Percentiles rank a stretch among this genome's conserved stretches.
phyloP scores from a whole-genome alignment of 2,113 vertebrate species.

The mouse (Mus musculus) region DNA sequence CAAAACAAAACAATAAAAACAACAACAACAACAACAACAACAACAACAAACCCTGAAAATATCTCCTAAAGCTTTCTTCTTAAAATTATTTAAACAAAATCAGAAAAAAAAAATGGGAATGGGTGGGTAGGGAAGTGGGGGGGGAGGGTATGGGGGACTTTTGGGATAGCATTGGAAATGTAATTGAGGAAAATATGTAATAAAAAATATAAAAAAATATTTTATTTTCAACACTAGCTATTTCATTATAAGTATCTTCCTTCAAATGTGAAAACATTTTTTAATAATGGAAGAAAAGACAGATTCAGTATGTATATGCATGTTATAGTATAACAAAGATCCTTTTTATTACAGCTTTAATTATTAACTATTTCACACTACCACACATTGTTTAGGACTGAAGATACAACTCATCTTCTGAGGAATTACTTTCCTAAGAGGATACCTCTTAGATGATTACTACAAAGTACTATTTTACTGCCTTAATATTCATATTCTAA shows the following conservation, averaged over 20 bases:
- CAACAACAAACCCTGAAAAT: too few relatives aligned
- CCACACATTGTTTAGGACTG: too few relatives aligned
- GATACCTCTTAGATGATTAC: not conserved
- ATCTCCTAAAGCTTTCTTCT: too few relatives aligned
- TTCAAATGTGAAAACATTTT: constrained; percentile 37
- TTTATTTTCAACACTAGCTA: not conserved
- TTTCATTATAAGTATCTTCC: not conserved
- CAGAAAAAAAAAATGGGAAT: too few relatives aligned
- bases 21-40: too few relatives aligned
- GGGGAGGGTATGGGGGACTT: too few relatives aligned
- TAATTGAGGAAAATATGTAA: too few relatives aligned
- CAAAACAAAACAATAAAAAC: too few relatives aligned
- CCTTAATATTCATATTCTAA: not conserved
- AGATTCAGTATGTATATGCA: not conserved
- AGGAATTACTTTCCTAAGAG: not conserved
- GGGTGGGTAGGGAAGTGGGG: too few relatives aligned
- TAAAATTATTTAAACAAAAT: too few relatives aligned
- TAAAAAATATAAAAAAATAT: not conserved
- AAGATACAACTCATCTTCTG: not conserved
- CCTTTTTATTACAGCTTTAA: not conserved
- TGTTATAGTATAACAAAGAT: not conserved
- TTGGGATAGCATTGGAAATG: too few relatives aligned
- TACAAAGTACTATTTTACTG: not conserved
- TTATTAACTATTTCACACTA: not conserved
- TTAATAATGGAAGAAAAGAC: not conserved